These are phyloP conservation scores for Drosophila aldrichi DNA, from an alignment of 2,888 invertebrate species.

Conservation along the genomic window DNA sequence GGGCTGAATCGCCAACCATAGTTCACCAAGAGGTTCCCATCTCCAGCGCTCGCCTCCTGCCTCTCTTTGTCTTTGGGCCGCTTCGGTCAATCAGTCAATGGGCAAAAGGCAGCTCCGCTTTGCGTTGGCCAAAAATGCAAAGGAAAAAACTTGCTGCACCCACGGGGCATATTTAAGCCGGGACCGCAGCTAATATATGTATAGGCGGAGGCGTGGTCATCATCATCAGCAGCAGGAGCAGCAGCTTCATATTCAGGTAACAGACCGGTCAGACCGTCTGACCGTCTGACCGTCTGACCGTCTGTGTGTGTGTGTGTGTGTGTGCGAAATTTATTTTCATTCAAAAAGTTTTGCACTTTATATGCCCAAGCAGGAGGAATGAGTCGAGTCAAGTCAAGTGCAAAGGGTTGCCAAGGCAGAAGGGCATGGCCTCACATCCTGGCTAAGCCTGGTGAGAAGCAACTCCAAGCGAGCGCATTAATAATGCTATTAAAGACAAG, in stretches of 20 bases:
- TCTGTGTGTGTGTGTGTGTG: constrained; percentile 17
- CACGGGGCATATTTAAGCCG: constrained; percentile 59
- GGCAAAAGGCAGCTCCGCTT: constrained; percentile 24
- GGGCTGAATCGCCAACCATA: constrained; percentile 57
- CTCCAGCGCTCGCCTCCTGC: not conserved
- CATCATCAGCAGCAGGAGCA: constrained; percentile 11
- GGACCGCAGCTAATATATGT: constrained; percentile 40
- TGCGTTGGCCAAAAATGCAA: constrained; percentile 7
- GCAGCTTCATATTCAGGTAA: constrained; percentile 38
- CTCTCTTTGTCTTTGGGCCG: not conserved
- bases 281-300: not conserved
- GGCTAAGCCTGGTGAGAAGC: constrained; percentile 21
- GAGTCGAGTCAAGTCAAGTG: constrained; percentile 32
- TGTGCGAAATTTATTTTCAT: constrained; percentile 80
- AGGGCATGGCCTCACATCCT: constrained; percentile 33
- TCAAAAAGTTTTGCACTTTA: constrained; percentile 76
- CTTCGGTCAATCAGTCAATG: constrained; percentile 76
- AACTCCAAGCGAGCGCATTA: constrained; percentile 55
- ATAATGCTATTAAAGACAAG: constrained; percentile 68
- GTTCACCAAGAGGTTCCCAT: constrained; percentile 34
- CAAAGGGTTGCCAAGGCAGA: constrained; percentile 18
- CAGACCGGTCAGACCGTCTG: constrained; percentile 11
- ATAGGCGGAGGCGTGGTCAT: constrained; percentile 46
- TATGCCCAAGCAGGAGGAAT: constrained; percentile 54
- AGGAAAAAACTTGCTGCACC: constrained; percentile 40